phyloP scores from a whole-genome alignment of 2,797 vertebrate genomes.

The Heterohyrax brucei region DNA sequence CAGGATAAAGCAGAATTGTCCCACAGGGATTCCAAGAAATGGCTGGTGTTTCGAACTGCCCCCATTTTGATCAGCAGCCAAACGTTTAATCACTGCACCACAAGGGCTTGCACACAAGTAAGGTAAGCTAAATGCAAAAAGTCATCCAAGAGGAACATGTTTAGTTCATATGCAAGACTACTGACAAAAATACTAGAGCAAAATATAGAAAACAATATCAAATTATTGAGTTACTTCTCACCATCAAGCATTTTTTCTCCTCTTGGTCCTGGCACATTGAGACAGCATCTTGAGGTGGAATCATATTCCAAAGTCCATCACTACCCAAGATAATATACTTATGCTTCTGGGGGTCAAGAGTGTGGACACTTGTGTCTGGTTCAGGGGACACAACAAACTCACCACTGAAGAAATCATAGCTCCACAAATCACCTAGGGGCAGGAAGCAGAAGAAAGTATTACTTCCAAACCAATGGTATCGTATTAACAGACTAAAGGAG shows the following conservation, averaged over 20 bases:
- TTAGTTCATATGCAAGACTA: constrained; percentile 32
- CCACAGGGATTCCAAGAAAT: too few species aligned
- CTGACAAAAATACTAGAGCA: constrained; percentile 9
- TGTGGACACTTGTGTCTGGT: constrained; percentile 97
- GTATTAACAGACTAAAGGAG: constrained; percentile 46
- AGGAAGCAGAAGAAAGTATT: constrained; percentile 55
- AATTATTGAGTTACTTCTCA: constrained; percentile 87
- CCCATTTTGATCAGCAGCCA: too few species aligned
- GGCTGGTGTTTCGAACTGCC: too few species aligned
- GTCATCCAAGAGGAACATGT: background rate
- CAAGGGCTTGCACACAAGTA: too few species aligned
- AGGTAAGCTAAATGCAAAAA: constrained; percentile 46
- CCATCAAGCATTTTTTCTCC: constrained; percentile 93
- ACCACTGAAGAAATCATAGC: constrained; percentile 99
- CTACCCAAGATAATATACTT: constrained; percentile 98
- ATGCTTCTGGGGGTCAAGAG: constrained; percentile 96
- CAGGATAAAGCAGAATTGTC: too few species aligned
- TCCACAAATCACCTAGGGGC: constrained; percentile 96
- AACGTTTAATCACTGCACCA: too few species aligned
- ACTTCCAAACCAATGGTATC: constrained; percentile 50
- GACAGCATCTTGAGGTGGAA: constrained; percentile 97
- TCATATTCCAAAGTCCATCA: constrained; percentile 99
- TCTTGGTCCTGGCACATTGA: constrained; percentile 98
- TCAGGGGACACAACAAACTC: constrained; percentile 99
- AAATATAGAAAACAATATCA: background rate